Evolutionary conservation across 2,797 vertebrate species (phyloP).

Genomic region (Oreonectes daqikongensis): DNA sequence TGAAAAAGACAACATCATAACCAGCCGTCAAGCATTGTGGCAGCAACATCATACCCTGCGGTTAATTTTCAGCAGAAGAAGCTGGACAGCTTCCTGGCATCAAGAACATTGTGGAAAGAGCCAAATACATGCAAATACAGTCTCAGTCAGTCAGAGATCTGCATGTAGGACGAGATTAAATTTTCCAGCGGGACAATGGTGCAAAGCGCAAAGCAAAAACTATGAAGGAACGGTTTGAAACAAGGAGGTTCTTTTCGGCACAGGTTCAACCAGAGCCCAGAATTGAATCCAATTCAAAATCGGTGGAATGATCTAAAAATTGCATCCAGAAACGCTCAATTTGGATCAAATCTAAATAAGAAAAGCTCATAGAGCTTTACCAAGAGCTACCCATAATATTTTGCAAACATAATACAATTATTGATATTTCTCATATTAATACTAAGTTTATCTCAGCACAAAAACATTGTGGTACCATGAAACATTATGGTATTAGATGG

Average conservation of each 20-base stretch:
- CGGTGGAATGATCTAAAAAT: neutral
- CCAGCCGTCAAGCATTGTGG: neutral
- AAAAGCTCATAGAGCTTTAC: neutral
- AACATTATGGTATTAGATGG: too few relatives aligned
- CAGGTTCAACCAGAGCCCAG: neutral
- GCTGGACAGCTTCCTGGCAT: neutral
- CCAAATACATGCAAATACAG: neutral
- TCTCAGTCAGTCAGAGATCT: neutral
- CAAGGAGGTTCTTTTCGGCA: neutral
- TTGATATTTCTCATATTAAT: neutral
- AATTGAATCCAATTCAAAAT: neutral
- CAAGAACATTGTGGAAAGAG: neutral
- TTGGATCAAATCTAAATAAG: neutral
- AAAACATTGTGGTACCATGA: neutral
- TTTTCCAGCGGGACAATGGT: conserved; percentile 18
- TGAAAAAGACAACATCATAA: neutral
- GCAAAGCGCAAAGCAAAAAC: conserved; percentile 5
- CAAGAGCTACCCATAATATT: neutral
- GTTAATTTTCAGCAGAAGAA: neutral
- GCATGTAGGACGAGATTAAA: neutral
- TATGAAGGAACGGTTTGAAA: neutral
- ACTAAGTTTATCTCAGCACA: neutral
- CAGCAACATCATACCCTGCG: neutral
- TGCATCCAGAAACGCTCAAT: neutral
- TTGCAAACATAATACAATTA: neutral